Conservation (phyloP, 2,113 vertebrate species). For the Zosterops pallidus region DNA sequence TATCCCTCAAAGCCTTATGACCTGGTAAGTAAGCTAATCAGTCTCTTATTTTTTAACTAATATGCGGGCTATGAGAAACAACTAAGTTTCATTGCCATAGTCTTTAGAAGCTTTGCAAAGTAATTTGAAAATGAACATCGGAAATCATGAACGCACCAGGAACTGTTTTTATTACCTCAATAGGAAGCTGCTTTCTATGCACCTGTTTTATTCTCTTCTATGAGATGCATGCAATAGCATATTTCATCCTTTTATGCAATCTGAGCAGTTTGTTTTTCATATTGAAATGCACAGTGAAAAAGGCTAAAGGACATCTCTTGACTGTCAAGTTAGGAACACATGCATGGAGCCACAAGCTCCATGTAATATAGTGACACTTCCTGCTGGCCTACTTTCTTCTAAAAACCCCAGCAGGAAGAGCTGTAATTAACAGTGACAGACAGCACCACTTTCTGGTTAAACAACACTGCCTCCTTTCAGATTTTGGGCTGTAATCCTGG, state of each 20-base stretch:
- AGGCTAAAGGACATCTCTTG: conserved; percentile 3
- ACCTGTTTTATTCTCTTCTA: not conserved
- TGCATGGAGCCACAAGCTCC: conserved; percentile 38
- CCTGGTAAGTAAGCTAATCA: not conserved
- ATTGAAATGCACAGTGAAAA: conserved; percentile 2
- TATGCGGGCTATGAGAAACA: not conserved
- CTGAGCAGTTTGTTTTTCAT: not conserved
- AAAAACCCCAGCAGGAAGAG: conserved; percentile 20
- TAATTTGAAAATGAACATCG: not conserved
- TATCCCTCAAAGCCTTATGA: not conserved
- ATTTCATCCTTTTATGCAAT: not conserved
- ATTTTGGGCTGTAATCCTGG: not conserved
- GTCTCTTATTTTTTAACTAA: not conserved
- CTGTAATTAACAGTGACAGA: conserved; percentile 30
- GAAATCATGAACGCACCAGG: not conserved
- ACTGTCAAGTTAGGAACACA: conserved; percentile 32
- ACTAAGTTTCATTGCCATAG: not conserved
- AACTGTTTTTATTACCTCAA: not conserved
- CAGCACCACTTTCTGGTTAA: not conserved
- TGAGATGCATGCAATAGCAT: not conserved
- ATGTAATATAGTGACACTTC: conserved; percentile 56
- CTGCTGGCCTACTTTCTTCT: conserved; percentile 54
- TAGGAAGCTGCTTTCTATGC: not conserved
- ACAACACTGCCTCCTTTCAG: conserved; percentile 4
- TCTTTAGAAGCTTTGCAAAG: not conserved